phyloP scores from a whole-genome alignment of 2,797 vertebrate genomes.

The Iguana delicatissima region DNA sequence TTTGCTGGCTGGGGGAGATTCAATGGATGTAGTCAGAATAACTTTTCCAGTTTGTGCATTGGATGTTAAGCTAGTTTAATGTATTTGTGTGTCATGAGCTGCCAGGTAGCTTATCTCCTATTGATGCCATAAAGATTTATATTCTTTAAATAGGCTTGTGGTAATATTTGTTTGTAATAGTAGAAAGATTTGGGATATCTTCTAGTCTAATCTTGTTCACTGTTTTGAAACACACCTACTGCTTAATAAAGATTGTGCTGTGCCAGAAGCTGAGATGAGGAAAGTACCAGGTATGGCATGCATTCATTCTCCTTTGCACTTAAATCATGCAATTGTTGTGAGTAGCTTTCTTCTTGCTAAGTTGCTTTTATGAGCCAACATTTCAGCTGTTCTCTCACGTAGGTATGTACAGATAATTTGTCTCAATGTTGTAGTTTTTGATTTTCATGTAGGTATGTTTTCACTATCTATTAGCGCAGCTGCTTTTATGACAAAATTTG shows the following conservation, averaged over 20 bases:
- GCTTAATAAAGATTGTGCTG: background rate
- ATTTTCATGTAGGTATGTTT: background rate
- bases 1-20: background rate
- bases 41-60: too few species aligned
- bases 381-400: background rate
- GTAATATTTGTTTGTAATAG: background rate
- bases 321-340: background rate
- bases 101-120: background rate
- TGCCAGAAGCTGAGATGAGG: background rate
- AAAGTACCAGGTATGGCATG: background rate
- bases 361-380: background rate
- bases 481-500: background rate
- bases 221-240: background rate
- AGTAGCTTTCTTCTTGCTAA: background rate
- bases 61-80: background rate
- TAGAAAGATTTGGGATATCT: background rate
- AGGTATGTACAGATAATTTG: background rate
- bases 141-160: background rate
- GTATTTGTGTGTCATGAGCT: background rate
- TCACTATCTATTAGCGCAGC: too few species aligned
- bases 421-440: background rate
- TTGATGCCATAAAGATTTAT: background rate
- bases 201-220: background rate
- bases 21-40: too few species aligned
- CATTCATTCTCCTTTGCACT: background rate